A percentile compares a stretch with the other conserved stretches of the same genome.
These are phyloP conservation scores for Diadegma fenestrale DNA, from an alignment of 2,888 invertebrate genomes.

Conservation along the genomic window DNA sequence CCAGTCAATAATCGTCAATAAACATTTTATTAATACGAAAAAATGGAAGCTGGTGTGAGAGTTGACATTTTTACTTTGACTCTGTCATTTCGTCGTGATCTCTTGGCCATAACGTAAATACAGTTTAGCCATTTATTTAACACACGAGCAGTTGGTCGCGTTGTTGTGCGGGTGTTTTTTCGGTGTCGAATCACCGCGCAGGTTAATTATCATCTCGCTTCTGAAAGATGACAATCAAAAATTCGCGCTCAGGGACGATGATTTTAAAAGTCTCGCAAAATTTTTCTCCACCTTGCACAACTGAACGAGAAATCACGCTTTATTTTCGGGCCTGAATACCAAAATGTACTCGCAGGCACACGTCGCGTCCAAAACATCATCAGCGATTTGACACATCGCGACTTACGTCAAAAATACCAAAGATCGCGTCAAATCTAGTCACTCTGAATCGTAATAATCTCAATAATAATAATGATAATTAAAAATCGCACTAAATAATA, in stretches of 20 bases:
- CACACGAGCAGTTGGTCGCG: neutral
- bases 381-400: constrained; percentile 7
- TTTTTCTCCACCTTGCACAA: constrained; percentile 38
- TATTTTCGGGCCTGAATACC: neutral
- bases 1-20: constrained; percentile 7
- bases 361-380: constrained; percentile 22
- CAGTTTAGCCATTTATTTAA: neutral
- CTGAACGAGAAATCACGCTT: neutral
- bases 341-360: neutral
- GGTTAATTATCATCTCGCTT: constrained; percentile 63
- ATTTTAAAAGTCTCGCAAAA: constrained; percentile 67
- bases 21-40: constrained; percentile 45
- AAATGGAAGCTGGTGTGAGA: constrained; percentile 80
- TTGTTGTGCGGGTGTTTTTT: constrained; percentile 59
- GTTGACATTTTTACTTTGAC: constrained; percentile 62
- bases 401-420: constrained; percentile 35
- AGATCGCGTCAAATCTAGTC: constrained; percentile 49
- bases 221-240: constrained; percentile 69
- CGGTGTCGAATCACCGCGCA: constrained; percentile 68
- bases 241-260: constrained; percentile 53
- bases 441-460: constrained; percentile 16
- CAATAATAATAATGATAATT: neutral
- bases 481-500: neutral
- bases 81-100: constrained; percentile 37
- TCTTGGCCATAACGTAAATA: constrained; percentile 38